phyloP scores from a whole-genome alignment of 2,888 invertebrate species.

The Blera fallax region DNA sequence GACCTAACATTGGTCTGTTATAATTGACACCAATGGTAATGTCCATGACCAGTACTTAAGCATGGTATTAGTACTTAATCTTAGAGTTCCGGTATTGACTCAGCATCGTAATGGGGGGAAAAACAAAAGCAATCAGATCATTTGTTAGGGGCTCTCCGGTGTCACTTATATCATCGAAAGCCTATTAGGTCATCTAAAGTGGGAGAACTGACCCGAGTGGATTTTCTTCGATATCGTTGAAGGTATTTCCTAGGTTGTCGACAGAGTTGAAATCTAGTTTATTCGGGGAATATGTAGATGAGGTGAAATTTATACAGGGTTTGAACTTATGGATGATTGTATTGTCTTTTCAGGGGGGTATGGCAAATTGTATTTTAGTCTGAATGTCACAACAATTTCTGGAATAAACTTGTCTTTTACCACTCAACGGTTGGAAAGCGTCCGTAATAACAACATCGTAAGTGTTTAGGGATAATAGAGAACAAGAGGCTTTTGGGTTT shows the following conservation, averaged over 20 bases:
- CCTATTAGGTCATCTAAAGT: not conserved
- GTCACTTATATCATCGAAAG: not conserved
- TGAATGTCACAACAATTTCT: no score
- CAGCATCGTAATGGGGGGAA: not conserved
- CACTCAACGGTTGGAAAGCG: no score
- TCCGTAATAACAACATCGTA: no score
- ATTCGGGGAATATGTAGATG: no score
- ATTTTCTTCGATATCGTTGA: not conserved
- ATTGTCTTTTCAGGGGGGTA: no score
- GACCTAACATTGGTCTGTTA: not conserved
- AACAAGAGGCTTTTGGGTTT: no score
- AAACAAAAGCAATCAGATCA: constrained; percentile 1
- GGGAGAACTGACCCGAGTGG: not conserved
- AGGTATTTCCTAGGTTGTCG: not conserved
- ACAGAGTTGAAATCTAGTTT: no score
- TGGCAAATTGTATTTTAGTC: no score
- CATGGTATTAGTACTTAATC: constrained; percentile 6
- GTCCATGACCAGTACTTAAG: constrained; percentile 7
- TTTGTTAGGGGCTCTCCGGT: not conserved
- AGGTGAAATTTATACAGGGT: no score
- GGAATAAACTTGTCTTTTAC: no score
- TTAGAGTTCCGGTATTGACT: constrained; percentile 26
- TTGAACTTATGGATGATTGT: no score
- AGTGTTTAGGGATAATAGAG: no score
- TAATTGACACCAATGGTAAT: not conserved